Conservation (phyloP, 2,888 invertebrate species). For the Limnephilus lunatus region DNA sequence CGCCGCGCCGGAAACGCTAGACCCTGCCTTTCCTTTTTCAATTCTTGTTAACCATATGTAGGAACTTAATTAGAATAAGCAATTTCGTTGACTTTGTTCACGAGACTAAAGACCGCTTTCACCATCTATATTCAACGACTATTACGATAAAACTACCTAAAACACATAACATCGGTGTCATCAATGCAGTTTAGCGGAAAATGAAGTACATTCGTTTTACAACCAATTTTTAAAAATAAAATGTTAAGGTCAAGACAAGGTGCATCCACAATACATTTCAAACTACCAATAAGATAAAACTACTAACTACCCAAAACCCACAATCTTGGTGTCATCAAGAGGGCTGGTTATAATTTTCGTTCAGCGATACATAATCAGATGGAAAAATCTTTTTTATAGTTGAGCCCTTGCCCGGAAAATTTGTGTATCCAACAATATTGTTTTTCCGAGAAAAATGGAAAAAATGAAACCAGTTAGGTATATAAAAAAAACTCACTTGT, state of each 20-base stretch:
- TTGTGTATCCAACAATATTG: too few species aligned
- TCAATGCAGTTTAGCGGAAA: background rate
- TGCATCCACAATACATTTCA: background rate
- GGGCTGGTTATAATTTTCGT: background rate
- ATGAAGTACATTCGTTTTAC: background rate
- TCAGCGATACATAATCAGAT: background rate
- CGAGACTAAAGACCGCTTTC: background rate
- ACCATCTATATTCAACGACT: background rate
- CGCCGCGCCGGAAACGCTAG: conserved; percentile 40
- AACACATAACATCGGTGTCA: background rate
- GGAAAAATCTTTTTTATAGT: too few species aligned
- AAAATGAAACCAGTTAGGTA: too few species aligned
- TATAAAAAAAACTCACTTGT: too few species aligned
- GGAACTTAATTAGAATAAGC: conserved; percentile 16
- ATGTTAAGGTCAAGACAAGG: background rate
- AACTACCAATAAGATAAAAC: background rate
- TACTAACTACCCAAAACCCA: background rate
- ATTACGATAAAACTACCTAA: background rate
- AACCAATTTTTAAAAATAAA: background rate
- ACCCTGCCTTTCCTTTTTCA: conserved; percentile 40
- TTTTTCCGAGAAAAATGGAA: too few species aligned
- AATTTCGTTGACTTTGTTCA: conserved; percentile 12
- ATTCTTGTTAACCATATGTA: conserved; percentile 35
- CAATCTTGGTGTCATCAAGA: background rate
- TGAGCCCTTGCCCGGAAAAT: too few species aligned